Evolutionary conservation across 2,797 vertebrate species (phyloP), one percentile per base, ranked within the genome.

Genomic region (Nasua narica): DNA sequence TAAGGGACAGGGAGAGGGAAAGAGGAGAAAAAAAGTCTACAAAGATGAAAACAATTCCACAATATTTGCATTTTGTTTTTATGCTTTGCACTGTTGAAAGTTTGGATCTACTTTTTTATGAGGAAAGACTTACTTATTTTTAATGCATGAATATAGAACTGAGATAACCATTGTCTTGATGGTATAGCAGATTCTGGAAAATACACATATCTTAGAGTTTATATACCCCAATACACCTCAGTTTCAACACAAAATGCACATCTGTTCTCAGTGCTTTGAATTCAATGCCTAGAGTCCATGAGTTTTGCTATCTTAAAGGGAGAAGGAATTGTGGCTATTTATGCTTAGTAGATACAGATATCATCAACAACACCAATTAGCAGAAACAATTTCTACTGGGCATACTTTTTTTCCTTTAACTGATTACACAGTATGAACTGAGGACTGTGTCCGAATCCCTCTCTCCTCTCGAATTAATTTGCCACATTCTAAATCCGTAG

Each of bases 401-500:
- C 96, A 98, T 98, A 98, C 97, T 96, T 97, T 92, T 97, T 81
- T 19, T 54, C 69, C n/a, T 7, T 87, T 40, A 83, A 97, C 97
- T 97, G 85, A 98, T 98, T 99, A 99, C 89, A 98, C 98, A 96
- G 98, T 98, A 97, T 98, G 97, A 98, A 98, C 98, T 95, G 99
- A 99, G 98, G 98, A 98, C 98, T 99, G 99, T 90, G 99, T 99
- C 98, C 98, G 99, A 98, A 98, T 98, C 98, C 93, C 98, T 98
- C 99, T 98, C 97, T 99, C 99, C 98, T 99, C 99, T 94, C 98
- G 99, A 97, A 99, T 99, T 97, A 99, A 99, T 98, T 99, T 99
- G 98, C 99, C 99, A 98, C 99, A 99, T 99, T 99, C 99, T 99
- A 99, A 99, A 98, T 99, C 99, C 97, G 99, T 99, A 95, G 99